Percentiles rank a stretch among this genome's conserved stretches.
phyloP scores from a whole-genome alignment of 1,140 invertebrate genomes.

The Thereuonema tuberculata region DNA sequence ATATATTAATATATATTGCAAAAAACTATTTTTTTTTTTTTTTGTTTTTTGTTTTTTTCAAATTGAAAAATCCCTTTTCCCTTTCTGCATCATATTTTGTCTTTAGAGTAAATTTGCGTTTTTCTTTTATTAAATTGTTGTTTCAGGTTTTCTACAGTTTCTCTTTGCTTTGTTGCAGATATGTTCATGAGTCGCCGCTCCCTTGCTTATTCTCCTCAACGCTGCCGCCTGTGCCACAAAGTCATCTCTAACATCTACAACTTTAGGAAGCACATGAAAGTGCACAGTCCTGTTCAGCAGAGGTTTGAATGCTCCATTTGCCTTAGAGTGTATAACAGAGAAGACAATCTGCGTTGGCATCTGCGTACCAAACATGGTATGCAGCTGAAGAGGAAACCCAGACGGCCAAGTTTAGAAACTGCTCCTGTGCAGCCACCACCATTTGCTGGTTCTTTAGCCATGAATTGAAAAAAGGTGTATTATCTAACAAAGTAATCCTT shows the following conservation, averaged over 20 bases:
- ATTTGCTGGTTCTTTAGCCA: too few species aligned
- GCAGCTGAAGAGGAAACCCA: not conserved
- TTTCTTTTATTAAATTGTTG: too few species aligned
- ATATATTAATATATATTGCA: too few species aligned
- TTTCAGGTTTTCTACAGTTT: too few species aligned
- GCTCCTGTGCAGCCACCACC: not conserved
- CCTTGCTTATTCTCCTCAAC: constrained; percentile 18
- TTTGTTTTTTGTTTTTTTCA: too few species aligned
- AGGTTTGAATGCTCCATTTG: constrained; percentile 3
- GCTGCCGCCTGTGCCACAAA: constrained; percentile 33
- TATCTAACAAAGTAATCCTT: too few species aligned
- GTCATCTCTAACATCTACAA: constrained; percentile 34
- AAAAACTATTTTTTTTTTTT: too few species aligned
- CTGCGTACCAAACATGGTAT: constrained; percentile 6
- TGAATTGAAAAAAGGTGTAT: too few species aligned
- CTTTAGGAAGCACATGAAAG: constrained; percentile 31
- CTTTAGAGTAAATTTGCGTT: too few species aligned
- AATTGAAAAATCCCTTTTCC: too few species aligned
- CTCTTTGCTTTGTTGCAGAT: constrained; percentile 1
- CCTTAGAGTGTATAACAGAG: constrained; percentile 3
- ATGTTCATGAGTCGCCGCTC: not conserved
- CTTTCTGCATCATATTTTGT: too few species aligned
- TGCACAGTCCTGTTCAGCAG: constrained; percentile 8
- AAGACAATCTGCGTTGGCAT: constrained; percentile 9
- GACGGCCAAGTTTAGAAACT: not conserved